Conservation (phyloP, 2,888 invertebrate genomes). For the Idaea biselata region DNA sequence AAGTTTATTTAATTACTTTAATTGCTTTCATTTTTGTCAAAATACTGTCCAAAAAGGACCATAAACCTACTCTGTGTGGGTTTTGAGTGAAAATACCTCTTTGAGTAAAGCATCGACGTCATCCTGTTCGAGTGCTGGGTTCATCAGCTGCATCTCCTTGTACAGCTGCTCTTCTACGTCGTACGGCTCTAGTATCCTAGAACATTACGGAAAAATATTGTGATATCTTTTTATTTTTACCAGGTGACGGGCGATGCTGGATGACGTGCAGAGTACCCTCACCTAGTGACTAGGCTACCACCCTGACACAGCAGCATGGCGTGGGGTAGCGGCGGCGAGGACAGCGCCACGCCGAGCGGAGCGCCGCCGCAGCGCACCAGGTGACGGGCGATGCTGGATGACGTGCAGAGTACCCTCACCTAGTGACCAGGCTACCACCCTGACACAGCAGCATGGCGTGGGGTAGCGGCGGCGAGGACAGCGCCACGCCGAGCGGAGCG, state of each 20-base stretch:
- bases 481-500: conserved; percentile 75
- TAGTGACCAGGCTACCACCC: conserved; percentile 45
- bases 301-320: conserved; percentile 82
- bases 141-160: conserved; percentile 68
- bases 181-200: conserved; percentile 76
- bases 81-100: conserved; percentile 81
- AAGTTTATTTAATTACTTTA: too few species aligned
- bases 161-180: conserved; percentile 77
- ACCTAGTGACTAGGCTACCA: conserved; percentile 43
- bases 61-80: too few species aligned
- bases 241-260: too few species aligned
- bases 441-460: conserved; percentile 82
- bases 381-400: too few species aligned
- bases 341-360: conserved; percentile 69
- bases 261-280: background rate
- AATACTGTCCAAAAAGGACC: too few species aligned
- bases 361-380: conserved; percentile 83
- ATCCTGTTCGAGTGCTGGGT: conserved; percentile 59
- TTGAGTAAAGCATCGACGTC: conserved; percentile 74
- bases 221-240: too few species aligned
- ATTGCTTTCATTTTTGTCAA: too few species aligned
- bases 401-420: conserved; percentile 30
- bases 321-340: conserved; percentile 49
- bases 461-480: conserved; percentile 41
- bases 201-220: conserved; percentile 59